Evolutionary conservation across 2,888 invertebrate species (phyloP).

Genomic region (Keiferia lycopersicella): DNA sequence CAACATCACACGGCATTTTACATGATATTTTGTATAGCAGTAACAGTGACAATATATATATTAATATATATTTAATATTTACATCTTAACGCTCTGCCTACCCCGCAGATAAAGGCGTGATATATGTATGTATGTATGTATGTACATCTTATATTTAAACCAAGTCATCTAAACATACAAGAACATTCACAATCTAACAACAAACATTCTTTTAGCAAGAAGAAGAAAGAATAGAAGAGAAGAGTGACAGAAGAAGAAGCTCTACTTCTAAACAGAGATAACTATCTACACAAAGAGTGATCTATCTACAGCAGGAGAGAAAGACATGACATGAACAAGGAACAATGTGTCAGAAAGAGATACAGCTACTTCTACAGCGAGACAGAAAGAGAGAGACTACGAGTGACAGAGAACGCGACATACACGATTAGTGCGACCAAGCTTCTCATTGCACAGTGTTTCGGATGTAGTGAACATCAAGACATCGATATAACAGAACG

Average conservation of each 20-base stretch:
- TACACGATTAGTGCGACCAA: constrained; percentile 1
- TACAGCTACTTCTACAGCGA: constrained; percentile 18
- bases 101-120: too few species aligned
- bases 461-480: not conserved
- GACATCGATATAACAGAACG: constrained; percentile 1
- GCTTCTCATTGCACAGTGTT: not conserved
- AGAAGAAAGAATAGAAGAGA: constrained; percentile 6
- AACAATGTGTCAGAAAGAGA: constrained; percentile 2
- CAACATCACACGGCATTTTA: too few species aligned
- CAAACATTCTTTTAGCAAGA: not conserved
- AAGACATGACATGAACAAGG: not conserved
- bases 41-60: too few species aligned
- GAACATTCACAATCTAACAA: constrained; percentile 7
- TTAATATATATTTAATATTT: too few species aligned
- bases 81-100: too few species aligned
- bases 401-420: constrained; percentile 13
- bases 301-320: not conserved
- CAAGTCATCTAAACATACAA: not conserved
- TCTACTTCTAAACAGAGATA: constrained; percentile 24
- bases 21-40: too few species aligned
- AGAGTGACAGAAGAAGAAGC: constrained; percentile 17
- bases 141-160: constrained; percentile 6
- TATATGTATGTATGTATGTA: too few species aligned
- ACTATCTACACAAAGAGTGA: constrained; percentile 11
- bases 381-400: constrained; percentile 28